Evolutionary conservation across 2,888 invertebrate species (phyloP).

Genomic region (Ceraclea dissimilis): DNA sequence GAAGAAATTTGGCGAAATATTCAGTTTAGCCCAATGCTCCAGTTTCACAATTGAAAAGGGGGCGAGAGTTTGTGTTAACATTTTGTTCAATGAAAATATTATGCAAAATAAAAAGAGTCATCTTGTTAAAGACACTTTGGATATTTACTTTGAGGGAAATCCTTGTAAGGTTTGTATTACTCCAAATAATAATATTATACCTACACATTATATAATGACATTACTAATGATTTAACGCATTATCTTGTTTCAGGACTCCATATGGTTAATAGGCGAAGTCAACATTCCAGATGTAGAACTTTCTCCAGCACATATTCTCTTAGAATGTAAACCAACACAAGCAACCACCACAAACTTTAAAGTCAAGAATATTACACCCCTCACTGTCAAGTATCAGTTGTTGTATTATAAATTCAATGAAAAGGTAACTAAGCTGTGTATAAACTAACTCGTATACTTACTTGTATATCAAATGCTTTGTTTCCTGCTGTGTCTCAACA

Average conservation of each 20-base stretch:
- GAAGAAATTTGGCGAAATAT: conserved; percentile 7
- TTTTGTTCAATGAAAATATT: conserved; percentile 1
- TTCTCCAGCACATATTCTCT: conserved; percentile 3
- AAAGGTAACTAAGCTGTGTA: background rate
- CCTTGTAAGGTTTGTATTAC: background rate
- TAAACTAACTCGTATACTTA: no score
- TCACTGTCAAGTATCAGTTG: conserved; percentile 10
- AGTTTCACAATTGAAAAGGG: background rate
- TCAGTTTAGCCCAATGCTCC: background rate
- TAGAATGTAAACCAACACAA: conserved; percentile 10
- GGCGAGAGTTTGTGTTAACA: background rate
- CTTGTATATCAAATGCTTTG: no score
- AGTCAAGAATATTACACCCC: conserved; percentile 13
- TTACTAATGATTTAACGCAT: background rate
- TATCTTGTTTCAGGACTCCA: conserved; percentile 10
- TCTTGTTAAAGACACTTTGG: background rate
- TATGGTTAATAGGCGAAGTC: conserved; percentile 13
- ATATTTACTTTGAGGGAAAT: background rate
- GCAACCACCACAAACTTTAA: background rate
- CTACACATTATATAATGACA: no score
- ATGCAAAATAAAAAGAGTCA: background rate
- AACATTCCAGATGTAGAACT: conserved; percentile 12
- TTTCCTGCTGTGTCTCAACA: no score
- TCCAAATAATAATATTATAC: no score
- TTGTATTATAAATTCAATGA: background rate